Evolutionary conservation across 2,113 vertebrate genomes (phyloP), one percentile per base, ranked within the genome.

Genomic region (Limanda limanda): DNA sequence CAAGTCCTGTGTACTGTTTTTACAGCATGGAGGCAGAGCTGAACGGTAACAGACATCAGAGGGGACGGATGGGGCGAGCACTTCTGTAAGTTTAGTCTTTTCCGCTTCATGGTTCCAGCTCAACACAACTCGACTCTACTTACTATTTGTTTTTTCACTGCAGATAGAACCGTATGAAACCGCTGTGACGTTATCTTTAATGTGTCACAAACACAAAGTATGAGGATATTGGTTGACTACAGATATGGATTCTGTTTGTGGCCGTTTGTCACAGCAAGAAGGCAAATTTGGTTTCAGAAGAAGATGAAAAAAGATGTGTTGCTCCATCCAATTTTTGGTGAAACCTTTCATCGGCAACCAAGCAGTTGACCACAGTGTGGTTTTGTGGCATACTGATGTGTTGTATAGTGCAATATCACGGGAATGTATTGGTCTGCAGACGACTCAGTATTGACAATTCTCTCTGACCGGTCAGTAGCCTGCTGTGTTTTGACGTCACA

Each of bases 21-120:
- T 78, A 71, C 35, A 86, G 61, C 60, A 59, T 69, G 24, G 59
- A 69, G 40, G 74, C 66, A 72, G 66, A 81, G 65, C 48, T 52
- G 63, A 81, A 74, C 0, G 10, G 40, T 69, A 76, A 80, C 68
- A 60, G 51, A 55, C 73, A 57, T 76, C 68, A 63, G 48, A 65
- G 52, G 25, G 8, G 35, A 48, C 11, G 58, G 65, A 21, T 42
- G 45, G 45, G 45, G 21, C 7, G 10, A 72, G 56, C 20, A 7
- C 31, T 45, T 35, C 60, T 18, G 11, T 23, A 14, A 23, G 25
- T 9, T 20, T 5, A 40, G 17, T 0, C 10, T 55, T 23, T 21
- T 21, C 59, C 20, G 14, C 18, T 1, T 20, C 35, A 14, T 5
- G 14, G 59, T 40, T 13, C 20, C 6, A 14, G 15, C 24, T 58